phyloP scores from a whole-genome alignment of 1,140 invertebrate genomes.

The Bactericera cockerelli region DNA sequence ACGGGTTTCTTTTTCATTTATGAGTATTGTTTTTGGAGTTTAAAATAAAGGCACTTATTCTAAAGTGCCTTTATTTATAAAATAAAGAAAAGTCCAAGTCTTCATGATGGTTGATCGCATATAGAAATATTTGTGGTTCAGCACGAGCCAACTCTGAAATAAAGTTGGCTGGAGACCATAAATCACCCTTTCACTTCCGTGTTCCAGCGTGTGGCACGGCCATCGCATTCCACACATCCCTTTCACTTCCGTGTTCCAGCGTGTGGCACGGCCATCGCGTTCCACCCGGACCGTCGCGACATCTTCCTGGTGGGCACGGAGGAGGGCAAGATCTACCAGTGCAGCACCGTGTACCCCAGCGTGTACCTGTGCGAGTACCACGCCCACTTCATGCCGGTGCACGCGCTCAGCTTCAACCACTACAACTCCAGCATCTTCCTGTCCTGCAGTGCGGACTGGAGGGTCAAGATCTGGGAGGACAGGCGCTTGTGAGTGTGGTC shows the following conservation, averaged over 20 bases:
- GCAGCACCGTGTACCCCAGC: slow-evolving; percentile 70
- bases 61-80: no score
- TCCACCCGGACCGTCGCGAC: slow-evolving; percentile 61
- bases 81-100: no score
- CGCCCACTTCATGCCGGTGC: slow-evolving; percentile 76
- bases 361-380: slow-evolving; percentile 61
- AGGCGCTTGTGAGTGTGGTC: slow-evolving; percentile 23
- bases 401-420: slow-evolving; percentile 74
- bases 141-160: no score
- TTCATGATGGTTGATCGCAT: no score
- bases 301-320: slow-evolving; percentile 84
- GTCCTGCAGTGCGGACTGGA: slow-evolving; percentile 83
- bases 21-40: no score
- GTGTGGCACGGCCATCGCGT: slow-evolving; percentile 71
- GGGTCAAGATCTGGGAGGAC: slow-evolving; percentile 89
- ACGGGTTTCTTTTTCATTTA: no score
- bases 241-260: slow-evolving; percentile 37
- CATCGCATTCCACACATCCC: slow-evolving; percentile 70
- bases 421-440: slow-evolving; percentile 75
- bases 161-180: no score
- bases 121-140: no score
- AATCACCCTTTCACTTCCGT: background rate
- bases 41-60: no score
- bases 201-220: slow-evolving; percentile 63
- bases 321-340: slow-evolving; percentile 79